Percentiles rank a stretch among this genome's conserved stretches.
These are phyloP conservation scores for Procavia capensis DNA, from an alignment of 2,113 vertebrate genomes.

Conservation along the genomic window DNA sequence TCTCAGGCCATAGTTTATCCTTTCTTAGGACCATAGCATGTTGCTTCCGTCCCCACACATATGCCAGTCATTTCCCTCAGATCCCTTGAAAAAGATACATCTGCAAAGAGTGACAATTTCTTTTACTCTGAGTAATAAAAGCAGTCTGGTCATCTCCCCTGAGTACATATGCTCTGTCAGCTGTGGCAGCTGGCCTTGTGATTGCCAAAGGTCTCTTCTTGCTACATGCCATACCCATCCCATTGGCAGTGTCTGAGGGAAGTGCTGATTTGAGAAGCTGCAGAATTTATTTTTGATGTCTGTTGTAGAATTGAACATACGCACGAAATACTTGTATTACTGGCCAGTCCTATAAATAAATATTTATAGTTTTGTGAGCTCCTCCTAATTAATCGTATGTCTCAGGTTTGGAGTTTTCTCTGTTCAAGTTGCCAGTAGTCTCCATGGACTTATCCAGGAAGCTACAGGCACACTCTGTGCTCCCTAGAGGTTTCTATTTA, in stretches of 20 bases:
- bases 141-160: neutral
- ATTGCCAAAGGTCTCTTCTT: neutral
- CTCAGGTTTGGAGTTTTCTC: neutral
- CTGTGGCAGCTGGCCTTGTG: neutral
- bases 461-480: neutral
- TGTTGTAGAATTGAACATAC: neutral
- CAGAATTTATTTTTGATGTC: neutral
- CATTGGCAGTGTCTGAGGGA: neutral
- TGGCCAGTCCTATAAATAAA: neutral
- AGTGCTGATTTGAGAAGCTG: neutral
- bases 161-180: neutral
- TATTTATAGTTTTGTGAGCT: neutral
- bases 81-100: neutral
- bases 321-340: neutral
- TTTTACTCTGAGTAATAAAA: neutral
- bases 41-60: neutral
- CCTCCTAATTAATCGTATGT: neutral
- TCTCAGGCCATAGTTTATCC: neutral
- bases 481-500: neutral
- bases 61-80: neutral
- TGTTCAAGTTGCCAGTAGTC: neutral
- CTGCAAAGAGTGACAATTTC: neutral
- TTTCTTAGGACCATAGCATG: neutral
- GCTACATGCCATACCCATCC: too few species aligned
- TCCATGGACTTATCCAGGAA: neutral